Conservation (phyloP, 1,140 invertebrate genomes). For the Brachionus manjavacas region DNA sequence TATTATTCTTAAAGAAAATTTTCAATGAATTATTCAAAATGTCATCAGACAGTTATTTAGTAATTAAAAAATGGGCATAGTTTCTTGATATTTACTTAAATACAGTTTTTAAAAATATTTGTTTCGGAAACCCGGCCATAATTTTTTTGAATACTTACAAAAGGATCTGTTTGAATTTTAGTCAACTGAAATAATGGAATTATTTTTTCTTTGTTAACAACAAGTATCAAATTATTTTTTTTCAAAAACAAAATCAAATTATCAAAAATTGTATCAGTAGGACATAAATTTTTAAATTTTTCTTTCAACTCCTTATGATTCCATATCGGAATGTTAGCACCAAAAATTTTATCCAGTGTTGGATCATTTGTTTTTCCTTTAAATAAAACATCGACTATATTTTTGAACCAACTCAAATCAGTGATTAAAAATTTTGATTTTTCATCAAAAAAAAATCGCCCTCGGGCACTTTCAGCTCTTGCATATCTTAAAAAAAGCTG, state of each 20-base stretch:
- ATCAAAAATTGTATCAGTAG: background rate
- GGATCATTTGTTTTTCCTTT: background rate
- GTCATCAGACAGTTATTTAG: too few species aligned
- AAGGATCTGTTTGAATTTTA: background rate
- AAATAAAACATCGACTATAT: background rate
- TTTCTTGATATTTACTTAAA: too few species aligned
- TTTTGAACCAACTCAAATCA: background rate
- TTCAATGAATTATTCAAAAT: too few species aligned
- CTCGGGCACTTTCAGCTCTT: background rate
- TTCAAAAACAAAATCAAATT: background rate
- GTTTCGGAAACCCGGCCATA: background rate
- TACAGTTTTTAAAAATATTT: too few species aligned
- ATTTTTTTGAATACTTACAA: background rate
- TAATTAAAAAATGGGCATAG: too few species aligned
- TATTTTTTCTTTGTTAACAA: background rate
- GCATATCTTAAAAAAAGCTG: background rate
- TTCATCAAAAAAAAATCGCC: background rate
- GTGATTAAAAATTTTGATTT: background rate
- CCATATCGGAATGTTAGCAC: background rate
- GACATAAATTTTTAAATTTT: background rate
- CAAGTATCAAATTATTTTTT: background rate
- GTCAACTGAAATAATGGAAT: background rate
- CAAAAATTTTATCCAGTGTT: background rate
- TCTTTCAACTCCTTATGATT: background rate
- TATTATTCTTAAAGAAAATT: too few species aligned